These are phyloP conservation scores for Epizoanthus fatuus DNA, from an alignment of 92 coral and sea anemone species.

Conservation along the genomic window DNA sequence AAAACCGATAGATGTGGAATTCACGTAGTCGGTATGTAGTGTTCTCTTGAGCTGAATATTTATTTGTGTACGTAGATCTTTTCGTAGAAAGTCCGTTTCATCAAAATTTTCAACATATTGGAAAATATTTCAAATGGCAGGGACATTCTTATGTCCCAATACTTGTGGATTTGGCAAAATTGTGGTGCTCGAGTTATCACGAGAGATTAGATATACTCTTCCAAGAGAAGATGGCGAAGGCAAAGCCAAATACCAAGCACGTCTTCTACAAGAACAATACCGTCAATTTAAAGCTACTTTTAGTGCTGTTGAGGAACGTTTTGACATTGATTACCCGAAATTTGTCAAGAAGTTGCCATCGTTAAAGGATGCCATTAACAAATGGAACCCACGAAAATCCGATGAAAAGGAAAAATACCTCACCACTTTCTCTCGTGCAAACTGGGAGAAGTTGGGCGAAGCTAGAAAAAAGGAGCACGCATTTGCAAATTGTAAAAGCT, in stretches of 20 bases:
- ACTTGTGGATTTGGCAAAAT: conserved; percentile 73
- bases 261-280: conserved; percentile 59
- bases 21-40: background rate
- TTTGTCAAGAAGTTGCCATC: conserved; percentile 64
- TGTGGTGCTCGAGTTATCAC: conserved; percentile 52
- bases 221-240: conserved; percentile 54
- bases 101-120: background rate
- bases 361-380: conserved; percentile 47
- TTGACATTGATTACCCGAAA: conserved; percentile 39
- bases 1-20: background rate
- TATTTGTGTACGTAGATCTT: no score
- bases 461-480: conserved; percentile 62
- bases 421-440: conserved; percentile 57
- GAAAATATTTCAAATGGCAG: conserved; percentile 58
- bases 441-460: conserved; percentile 54
- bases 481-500: conserved; percentile 62
- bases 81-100: conserved; percentile 1
- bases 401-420: conserved; percentile 61
- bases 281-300: conserved; percentile 31
- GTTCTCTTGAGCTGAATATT: background rate
- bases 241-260: conserved; percentile 54
- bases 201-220: conserved; percentile 24
- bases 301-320: conserved; percentile 47
- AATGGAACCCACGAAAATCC: conserved; percentile 66
- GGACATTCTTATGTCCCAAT: conserved; percentile 74